Percentiles rank a stretch among this genome's conserved stretches.
Evolutionary conservation across 2,888 invertebrate genomes (phyloP).

Genomic region (Erebia aethiops): DNA sequence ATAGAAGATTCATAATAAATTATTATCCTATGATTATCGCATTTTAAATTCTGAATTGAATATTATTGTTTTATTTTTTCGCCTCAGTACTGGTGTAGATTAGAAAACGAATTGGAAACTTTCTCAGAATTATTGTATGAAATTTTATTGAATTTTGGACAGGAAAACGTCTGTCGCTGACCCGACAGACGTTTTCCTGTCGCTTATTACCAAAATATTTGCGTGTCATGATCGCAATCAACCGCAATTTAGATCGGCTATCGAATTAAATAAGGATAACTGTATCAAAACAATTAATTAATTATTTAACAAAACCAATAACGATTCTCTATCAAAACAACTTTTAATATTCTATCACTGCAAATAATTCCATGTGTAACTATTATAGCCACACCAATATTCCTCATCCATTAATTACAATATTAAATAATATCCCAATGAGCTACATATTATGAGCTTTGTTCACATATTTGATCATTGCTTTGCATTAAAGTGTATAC

Average conservation of each 20-base stretch:
- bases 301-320: neutral
- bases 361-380: slow-evolving; percentile 46
- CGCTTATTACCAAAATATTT: no score
- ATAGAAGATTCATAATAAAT: no score
- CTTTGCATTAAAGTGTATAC: slow-evolving; percentile 27
- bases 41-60: no score
- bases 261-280: neutral
- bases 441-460: slow-evolving; percentile 27
- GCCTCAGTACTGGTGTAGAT: no score
- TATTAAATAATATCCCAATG: slow-evolving; percentile 48
- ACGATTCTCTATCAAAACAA: neutral
- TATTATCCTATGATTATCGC: no score
- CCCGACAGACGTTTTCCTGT: no score
- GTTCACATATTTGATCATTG: slow-evolving; percentile 35
- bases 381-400: neutral
- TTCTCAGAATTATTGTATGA: no score
- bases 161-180: no score
- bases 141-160: no score
- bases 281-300: neutral
- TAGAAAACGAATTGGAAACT: no score
- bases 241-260: neutral
- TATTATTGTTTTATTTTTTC: no score
- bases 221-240: no score
- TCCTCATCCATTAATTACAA: slow-evolving; percentile 23
- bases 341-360: slow-evolving; percentile 31